Evolutionary conservation across 2,888 invertebrate species (phyloP).

Genomic region (Phaonia tiefii): DNA sequence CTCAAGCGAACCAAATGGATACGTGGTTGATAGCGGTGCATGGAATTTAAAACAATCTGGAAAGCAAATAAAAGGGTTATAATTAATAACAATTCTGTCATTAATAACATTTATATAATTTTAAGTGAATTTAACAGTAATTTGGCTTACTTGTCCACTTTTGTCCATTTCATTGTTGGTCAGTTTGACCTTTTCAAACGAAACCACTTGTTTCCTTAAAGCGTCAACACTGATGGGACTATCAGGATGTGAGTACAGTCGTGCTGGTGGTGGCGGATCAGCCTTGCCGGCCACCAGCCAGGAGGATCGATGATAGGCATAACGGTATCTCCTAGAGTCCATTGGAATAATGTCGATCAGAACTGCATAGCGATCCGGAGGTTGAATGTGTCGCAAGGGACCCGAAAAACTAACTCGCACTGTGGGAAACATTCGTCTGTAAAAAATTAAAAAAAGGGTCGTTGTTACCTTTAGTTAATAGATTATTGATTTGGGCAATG

Average conservation of each 20-base stretch:
- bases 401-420: constrained; percentile 96
- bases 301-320: constrained; percentile 98
- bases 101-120: neutral
- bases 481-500: no score
- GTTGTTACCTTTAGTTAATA: no score
- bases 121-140: neutral
- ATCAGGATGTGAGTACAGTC: constrained; percentile 98
- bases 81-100: neutral
- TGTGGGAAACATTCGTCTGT: constrained; percentile 98
- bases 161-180: constrained; percentile 99
- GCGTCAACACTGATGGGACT: constrained; percentile 97
- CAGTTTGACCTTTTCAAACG: constrained; percentile 98
- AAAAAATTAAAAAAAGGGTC: constrained; percentile 70
- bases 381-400: constrained; percentile 83
- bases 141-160: constrained; percentile 91
- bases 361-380: constrained; percentile 93
- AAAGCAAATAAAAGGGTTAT: constrained; percentile 52
- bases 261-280: constrained; percentile 95
- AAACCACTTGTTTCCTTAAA: constrained; percentile 96
- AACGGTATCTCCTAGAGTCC: constrained; percentile 97
- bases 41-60: constrained; percentile 98
- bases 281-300: constrained; percentile 99
- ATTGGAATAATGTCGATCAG: constrained; percentile 98
- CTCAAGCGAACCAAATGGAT: constrained; percentile 96
- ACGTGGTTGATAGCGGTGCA: constrained; percentile 99